Conservation (phyloP, 1,140 invertebrate genomes). For the Liolophura sinensis region DNA sequence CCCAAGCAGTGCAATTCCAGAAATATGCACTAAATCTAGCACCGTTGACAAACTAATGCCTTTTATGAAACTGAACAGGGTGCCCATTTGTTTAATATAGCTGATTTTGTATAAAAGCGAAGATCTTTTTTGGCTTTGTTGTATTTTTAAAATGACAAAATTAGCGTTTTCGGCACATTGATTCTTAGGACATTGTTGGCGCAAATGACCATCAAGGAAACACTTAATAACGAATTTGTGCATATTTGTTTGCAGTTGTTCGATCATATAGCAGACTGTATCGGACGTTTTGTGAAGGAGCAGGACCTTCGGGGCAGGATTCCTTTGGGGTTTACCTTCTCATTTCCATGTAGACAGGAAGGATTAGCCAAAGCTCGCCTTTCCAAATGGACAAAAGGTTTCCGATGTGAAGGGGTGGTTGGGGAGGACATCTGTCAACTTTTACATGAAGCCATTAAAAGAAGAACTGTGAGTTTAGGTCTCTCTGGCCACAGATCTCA, state of each 20-base stretch:
- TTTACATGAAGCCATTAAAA: slow-evolving; percentile 78
- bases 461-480: slow-evolving; percentile 55
- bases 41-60: too few relatives aligned
- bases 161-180: too few relatives aligned
- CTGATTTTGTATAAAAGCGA: too few relatives aligned
- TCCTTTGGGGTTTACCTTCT: slow-evolving; percentile 98
- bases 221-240: too few relatives aligned
- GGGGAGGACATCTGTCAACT: slow-evolving; percentile 85
- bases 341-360: slow-evolving; percentile 91
- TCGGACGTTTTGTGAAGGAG: slow-evolving; percentile 85
- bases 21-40: too few relatives aligned
- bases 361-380: slow-evolving; percentile 89
- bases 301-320: slow-evolving; percentile 76
- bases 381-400: slow-evolving; percentile 95
- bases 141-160: too few relatives aligned
- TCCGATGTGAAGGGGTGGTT: slow-evolving; percentile 85
- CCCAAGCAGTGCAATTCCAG: too few relatives aligned
- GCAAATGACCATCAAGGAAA: too few relatives aligned
- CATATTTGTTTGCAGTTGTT: slow-evolving; percentile 69
- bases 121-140: too few relatives aligned
- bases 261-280: slow-evolving; percentile 97
- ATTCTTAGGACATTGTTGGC: too few relatives aligned
- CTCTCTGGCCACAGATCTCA: slow-evolving; percentile 9
- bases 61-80: too few relatives aligned
- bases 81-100: too few relatives aligned